phyloP scores from a whole-genome alignment of 1,140 invertebrate species.

The Drosophila eugracilis region DNA sequence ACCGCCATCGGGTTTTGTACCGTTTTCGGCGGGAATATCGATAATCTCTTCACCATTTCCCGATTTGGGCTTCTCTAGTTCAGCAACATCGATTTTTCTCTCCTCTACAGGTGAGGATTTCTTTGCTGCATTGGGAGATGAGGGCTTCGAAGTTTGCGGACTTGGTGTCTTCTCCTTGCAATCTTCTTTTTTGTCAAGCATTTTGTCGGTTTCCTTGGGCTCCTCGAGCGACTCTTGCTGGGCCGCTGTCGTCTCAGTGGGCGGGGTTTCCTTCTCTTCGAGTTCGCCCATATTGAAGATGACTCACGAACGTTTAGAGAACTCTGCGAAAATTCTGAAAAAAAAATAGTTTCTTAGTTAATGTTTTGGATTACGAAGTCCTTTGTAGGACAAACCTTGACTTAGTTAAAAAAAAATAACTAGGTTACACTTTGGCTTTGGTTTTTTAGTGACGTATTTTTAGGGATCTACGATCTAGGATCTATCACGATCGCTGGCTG shows the following conservation, averaged over 20 bases:
- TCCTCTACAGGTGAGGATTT: conserved; percentile 31
- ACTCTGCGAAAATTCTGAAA: conserved; percentile 62
- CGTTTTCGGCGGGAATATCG: conserved; percentile 81
- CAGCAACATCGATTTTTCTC: neutral
- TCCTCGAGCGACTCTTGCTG: conserved; percentile 75
- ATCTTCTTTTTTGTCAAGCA: conserved; percentile 74
- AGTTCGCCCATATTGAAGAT: conserved; percentile 73
- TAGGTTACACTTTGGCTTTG: conserved; percentile 65
- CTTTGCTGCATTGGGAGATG: conserved; percentile 58
- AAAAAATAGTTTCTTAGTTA: conserved; percentile 6
- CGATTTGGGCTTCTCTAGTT: conserved; percentile 26
- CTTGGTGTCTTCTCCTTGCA: conserved; percentile 66
- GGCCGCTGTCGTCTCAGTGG: conserved; percentile 65
- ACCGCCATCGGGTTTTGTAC: conserved; percentile 68
- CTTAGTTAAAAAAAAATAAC: conserved; percentile 55
- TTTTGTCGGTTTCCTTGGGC: conserved; percentile 84
- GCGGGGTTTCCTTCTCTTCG: conserved; percentile 83
- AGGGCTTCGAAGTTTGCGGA: conserved; percentile 68
- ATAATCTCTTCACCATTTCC: conserved; percentile 75
- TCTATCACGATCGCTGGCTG: conserved; percentile 73
- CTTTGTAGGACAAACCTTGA: conserved; percentile 37
- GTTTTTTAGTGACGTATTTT: conserved; percentile 9
- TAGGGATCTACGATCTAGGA: conserved; percentile 74
- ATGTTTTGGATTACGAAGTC: neutral
- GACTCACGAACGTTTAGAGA: conserved; percentile 54